Conservation (phyloP, 2,797 vertebrate genomes). For the Cyclopterus lumpus region DNA sequence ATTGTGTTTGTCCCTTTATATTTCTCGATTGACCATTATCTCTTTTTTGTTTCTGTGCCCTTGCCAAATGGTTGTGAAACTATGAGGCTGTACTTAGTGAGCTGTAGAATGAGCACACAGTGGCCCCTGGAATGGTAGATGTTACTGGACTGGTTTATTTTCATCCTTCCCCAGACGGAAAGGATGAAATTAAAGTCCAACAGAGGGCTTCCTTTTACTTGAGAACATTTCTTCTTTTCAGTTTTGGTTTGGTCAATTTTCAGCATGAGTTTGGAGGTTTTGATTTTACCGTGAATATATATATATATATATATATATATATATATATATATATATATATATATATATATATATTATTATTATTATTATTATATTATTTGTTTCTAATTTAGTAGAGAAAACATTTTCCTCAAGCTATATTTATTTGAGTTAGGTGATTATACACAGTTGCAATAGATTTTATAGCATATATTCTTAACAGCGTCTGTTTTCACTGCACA, state of each 20-base stretch:
- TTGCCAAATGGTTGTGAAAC: constrained; percentile 72
- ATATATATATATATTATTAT: neutral
- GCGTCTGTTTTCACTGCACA: neutral
- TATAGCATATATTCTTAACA: neutral
- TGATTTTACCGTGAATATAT: neutral
- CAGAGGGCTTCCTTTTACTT: neutral
- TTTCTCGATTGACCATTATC: constrained; percentile 80
- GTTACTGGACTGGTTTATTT: constrained; percentile 28
- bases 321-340: too few relatives aligned
- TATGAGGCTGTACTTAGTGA: constrained; percentile 42
- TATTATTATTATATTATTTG: too few relatives aligned
- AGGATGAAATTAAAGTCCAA: neutral
- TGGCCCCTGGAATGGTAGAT: constrained; percentile 3
- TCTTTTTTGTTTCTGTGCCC: constrained; percentile 78
- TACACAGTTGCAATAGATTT: neutral
- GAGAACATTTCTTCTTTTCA: neutral
- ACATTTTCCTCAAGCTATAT: neutral
- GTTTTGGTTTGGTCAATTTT: neutral
- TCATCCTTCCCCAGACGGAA: neutral
- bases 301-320: neutral
- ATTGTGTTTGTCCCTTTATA: constrained; percentile 86
- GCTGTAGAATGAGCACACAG: constrained; percentile 26
- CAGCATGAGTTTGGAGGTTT: neutral
- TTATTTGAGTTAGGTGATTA: neutral
- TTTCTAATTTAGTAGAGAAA: neutral